Base-by-base conservation (phyloP, 2,888 invertebrate species). In the Cryptophagus acutangulus region DNA sequence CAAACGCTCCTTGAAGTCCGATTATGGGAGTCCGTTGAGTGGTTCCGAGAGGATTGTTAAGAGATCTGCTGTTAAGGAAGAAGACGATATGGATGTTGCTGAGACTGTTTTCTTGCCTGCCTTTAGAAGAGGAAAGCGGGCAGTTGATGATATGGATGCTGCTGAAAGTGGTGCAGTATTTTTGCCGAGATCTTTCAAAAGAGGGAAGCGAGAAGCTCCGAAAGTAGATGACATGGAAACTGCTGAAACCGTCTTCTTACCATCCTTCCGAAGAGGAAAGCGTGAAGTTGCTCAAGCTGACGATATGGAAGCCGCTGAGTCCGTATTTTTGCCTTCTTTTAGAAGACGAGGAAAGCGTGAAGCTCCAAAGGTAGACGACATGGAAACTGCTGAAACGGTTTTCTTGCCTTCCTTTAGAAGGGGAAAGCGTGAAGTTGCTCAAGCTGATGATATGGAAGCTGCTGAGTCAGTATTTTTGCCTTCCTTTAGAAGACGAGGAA, bases 291-390 rank as follows among this genome's bases (percentile, higher is more conserved):
- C 20, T 14, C 20, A 34, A 12, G 41, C 18, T 15, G 41, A 48
- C 13, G 50, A 50, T 24, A 46, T 50, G 46, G 48, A 50, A 1
- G 31, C 39, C n/a, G 50, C 48, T 13, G 43, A 43, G 30, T 44
- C 44, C 5, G 45, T 49, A 13, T 50, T 50, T 25, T 36, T 50
- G 3, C 51, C 51, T 2, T 41, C 43, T 4, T 31, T 31, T 31
- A 8, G 15, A 16, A 13, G 31, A 31, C 26, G 12, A n/a, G 26
- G 26, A n/a, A n/a, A n/a, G n/a, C n/a, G n/a, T n/a, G n/a, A n/a
- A n/a, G n/a, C n/a, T n/a, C n/a, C n/a, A n/a, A n/a, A n/a, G n/a
- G n/a, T n/a, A n/a, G 41, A 48, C 13, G 45, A 45, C 10, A 33
- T 46, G 38, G 43, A 46, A 6, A 4, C 3, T 17, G 44, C 38